phyloP scores from a whole-genome alignment of 2,113 vertebrate genomes.

The Ailurus styani region DNA sequence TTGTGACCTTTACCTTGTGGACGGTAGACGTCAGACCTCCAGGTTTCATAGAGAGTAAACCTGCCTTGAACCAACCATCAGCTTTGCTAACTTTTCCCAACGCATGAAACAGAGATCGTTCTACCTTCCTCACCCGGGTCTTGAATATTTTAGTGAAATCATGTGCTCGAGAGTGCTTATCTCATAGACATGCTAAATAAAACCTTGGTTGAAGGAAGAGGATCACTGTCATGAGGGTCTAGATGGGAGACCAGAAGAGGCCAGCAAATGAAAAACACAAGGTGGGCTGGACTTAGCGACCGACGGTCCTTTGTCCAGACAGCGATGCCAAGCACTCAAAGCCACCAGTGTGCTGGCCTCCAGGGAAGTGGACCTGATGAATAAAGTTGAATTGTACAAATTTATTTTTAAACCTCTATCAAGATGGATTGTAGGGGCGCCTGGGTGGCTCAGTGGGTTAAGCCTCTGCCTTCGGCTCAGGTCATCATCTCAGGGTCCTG shows the following conservation, averaged over 20 bases:
- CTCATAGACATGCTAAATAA: not conserved
- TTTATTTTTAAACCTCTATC: not conserved
- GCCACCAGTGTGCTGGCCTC: too few species aligned
- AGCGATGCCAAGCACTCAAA: too few species aligned
- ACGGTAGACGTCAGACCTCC: not conserved
- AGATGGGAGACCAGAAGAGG: not conserved
- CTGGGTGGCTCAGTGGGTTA: too few species aligned
- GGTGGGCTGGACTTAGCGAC: not conserved
- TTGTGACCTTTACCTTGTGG: not conserved
- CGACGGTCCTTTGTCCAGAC: too few species aligned
- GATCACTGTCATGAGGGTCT: not conserved
- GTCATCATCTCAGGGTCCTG: too few species aligned
- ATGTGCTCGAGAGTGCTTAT: not conserved
- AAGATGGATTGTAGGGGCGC: not conserved
- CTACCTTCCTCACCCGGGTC: not conserved
- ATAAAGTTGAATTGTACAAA: too few species aligned
- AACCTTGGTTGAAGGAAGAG: not conserved
- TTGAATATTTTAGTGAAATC: not conserved
- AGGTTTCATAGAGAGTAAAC: not conserved
- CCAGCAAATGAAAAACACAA: not conserved
- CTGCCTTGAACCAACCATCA: not conserved
- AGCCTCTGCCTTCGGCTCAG: too few species aligned
- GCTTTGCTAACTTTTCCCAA: too few species aligned
- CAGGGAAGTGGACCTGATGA: not conserved
- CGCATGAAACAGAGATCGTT: not conserved